Base-by-base conservation (phyloP, 1,140 invertebrate species). In the Nymphalis io region DNA sequence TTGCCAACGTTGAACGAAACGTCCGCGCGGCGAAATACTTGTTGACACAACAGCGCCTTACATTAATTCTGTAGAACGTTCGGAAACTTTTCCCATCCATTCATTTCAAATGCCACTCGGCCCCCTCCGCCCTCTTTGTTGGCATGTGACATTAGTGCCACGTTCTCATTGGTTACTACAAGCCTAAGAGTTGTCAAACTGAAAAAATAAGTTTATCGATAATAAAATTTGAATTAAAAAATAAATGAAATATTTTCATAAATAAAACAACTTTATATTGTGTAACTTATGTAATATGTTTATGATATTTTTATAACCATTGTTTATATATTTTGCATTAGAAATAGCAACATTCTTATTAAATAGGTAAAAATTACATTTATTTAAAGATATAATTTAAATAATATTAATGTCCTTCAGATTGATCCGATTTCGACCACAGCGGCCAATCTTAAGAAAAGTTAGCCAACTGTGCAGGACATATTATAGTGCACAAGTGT, bases 1-100 rank as follows among this genome's bases (percentile, higher is more conserved):
- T 44, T 76, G 60, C 59, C 69, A 70, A 70, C 69, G 62, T 68
- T 44, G 55, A 51, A 18, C 46, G 46, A 38, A 74, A 64, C 58
- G 71, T 73, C 73, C 68, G 68, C 65, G 66, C 68, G 68, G 66
- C 65, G 68, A 70, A 20, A 70, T 51, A 60, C 72, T 68, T 76
- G 63, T 66, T 71, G 69, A 71, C 69, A 71, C 42, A 70, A 64
- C 53, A 40, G 46, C 55, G 38, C 42, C 59, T n/a, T 75, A 48
- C 46, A 60, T 11, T 38, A 38, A 39, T 59, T 72, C 59, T 59
- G 60, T 60, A 13, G 44, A 60, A 53, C 75, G 73, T 77, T 78
- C 75, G 59, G 68, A 78, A 75, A 75, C 60, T 51, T 70, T 64
- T 57, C 42, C 38, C 42, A 33, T 66, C 65, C 60, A 33, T 70